Evolutionary conservation across 2,797 vertebrate genomes (phyloP).

Genomic region (Falco peregrinus): DNA sequence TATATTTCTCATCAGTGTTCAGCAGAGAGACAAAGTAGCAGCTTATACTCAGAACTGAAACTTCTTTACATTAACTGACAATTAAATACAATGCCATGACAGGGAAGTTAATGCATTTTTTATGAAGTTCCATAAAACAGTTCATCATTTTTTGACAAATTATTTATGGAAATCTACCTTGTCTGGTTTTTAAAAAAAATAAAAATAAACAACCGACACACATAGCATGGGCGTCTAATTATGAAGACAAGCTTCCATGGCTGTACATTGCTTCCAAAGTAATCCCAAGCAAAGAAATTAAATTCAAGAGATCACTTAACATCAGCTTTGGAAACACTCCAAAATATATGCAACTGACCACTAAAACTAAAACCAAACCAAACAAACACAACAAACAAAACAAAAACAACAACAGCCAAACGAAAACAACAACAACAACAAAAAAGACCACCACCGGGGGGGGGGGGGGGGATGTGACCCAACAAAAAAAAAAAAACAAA

Average conservation of each 20-base stretch:
- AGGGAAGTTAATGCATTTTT: background rate
- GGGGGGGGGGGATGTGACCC: too few species aligned
- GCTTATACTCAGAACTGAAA: background rate
- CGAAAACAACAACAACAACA: background rate
- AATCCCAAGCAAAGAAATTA: background rate
- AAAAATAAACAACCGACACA: background rate
- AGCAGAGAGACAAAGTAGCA: background rate
- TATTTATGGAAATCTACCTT: background rate
- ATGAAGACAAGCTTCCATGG: background rate
- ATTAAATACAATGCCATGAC: background rate
- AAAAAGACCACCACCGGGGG: background rate
- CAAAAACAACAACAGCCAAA: too few species aligned
- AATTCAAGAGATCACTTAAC: background rate
- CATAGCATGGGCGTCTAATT: background rate
- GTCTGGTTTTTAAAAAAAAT: background rate
- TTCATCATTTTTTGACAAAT: background rate
- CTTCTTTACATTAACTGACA: background rate
- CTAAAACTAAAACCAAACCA: background rate
- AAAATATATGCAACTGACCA: background rate
- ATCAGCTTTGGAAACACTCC: background rate
- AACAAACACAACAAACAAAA: too few species aligned
- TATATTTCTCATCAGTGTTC: background rate
- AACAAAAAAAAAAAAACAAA: too few species aligned
- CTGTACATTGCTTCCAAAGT: background rate
- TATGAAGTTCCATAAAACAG: background rate